These are phyloP conservation scores for Mionectes macconnelli DNA, from an alignment of 2,113 vertebrate genomes.

Conservation along the genomic window DNA sequence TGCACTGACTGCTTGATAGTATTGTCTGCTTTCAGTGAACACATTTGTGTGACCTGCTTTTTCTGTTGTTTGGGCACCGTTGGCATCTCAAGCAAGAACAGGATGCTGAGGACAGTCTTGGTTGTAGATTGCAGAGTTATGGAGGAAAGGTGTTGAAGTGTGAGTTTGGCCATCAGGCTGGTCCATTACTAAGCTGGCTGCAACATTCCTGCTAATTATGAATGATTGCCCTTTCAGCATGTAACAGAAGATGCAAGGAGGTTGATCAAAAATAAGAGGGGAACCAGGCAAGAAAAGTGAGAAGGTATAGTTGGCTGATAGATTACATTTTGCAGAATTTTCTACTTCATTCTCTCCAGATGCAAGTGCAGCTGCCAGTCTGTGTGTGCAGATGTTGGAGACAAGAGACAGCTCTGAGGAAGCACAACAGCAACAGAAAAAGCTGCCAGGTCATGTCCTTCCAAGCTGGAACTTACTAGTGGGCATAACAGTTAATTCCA, in stretches of 20 bases:
- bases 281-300: not conserved
- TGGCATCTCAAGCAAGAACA: not conserved
- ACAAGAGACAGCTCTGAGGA: not conserved
- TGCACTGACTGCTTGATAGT: not conserved
- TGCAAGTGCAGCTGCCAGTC: not conserved
- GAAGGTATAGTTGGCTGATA: not conserved
- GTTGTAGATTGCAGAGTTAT: not conserved
- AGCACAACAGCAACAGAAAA: not conserved
- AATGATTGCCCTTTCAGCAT: not conserved
- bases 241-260: not conserved
- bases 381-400: not conserved
- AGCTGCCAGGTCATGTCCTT: not conserved
- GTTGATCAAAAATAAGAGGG: not conserved
- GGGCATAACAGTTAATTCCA: not conserved
- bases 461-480: not conserved
- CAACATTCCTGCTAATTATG: not conserved
- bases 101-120: not conserved
- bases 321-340: not conserved
- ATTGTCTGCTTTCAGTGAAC: not conserved
- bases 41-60: not conserved
- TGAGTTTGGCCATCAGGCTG: fast-evolving
- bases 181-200: not conserved
- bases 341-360: fast-evolving
- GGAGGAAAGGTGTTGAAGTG: not conserved
- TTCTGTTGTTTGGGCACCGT: not conserved